Conservation (phyloP, 2,888 invertebrate species). For the Agriopis marginaria region DNA sequence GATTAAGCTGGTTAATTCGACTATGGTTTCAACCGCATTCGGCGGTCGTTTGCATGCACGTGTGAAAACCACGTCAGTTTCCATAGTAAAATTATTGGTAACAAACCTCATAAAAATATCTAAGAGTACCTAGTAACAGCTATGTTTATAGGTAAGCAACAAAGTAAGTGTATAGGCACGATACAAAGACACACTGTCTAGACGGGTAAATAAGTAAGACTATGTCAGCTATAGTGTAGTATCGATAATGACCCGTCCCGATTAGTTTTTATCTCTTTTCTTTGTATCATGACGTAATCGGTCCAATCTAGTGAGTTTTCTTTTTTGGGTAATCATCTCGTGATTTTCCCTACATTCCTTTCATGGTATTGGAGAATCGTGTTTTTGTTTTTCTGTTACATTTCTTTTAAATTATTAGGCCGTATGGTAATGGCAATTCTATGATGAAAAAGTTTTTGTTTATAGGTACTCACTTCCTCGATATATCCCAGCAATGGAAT, state of each 20-base stretch:
- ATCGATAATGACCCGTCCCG: conserved; percentile 12
- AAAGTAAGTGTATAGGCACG: background rate
- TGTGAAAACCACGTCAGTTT: no score
- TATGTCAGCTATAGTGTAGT: background rate
- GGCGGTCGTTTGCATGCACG: no score
- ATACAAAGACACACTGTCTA: conserved; percentile 35
- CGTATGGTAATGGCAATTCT: background rate
- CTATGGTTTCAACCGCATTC: no score
- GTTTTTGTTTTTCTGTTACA: background rate
- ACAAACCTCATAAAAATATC: no score
- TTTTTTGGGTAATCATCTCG: conserved; percentile 3
- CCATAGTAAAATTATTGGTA: no score
- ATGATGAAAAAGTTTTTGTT: no score
- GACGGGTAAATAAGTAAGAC: conserved; percentile 15
- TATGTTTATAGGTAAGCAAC: background rate
- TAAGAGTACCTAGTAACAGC: no score
- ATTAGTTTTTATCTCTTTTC: conserved; percentile 26
- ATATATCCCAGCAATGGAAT: no score
- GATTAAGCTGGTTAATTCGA: no score
- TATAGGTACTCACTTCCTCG: no score
- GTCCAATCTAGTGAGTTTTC: conserved; percentile 5
- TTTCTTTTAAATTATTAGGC: background rate
- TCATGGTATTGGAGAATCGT: background rate
- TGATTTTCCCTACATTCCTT: conserved; percentile 2
- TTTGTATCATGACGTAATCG: conserved; percentile 13